phyloP scores from a whole-genome alignment of 2,797 vertebrate genomes.

The Agapornis canus region DNA sequence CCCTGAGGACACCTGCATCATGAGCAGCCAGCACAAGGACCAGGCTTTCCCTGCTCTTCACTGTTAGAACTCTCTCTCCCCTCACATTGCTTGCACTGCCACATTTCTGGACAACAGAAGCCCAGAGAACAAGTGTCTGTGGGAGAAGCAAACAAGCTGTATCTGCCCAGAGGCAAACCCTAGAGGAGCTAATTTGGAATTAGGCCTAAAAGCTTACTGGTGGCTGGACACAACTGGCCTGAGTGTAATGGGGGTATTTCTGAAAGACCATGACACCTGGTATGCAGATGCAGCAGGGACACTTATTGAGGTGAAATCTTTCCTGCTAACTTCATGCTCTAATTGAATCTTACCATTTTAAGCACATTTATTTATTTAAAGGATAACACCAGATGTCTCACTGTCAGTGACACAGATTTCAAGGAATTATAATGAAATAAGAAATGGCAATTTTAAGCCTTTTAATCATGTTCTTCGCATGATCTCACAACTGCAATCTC shows the following conservation, averaged over 20 bases:
- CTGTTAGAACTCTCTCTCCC: not conserved
- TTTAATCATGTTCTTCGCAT: not conserved
- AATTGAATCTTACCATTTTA: not conserved
- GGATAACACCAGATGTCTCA: not conserved
- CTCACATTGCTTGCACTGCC: not conserved
- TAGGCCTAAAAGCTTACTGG: not conserved
- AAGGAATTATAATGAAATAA: not conserved
- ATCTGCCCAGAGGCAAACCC: not conserved
- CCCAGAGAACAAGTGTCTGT: fast-evolving
- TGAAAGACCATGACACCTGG: not conserved
- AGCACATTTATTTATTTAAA: not conserved
- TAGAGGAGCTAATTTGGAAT: not conserved
- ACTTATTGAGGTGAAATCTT: not conserved
- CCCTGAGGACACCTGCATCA: fast-evolving
- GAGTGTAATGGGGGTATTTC: fast-evolving
- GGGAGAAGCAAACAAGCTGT: fast-evolving
- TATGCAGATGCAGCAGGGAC: fast-evolving
- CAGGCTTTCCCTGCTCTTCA: not conserved
- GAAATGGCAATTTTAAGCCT: conserved; percentile 17
- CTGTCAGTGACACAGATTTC: not conserved
- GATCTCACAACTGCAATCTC: not conserved
- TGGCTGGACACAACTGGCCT: too few relatives aligned
- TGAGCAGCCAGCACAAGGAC: not conserved
- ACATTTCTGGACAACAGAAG: not conserved
- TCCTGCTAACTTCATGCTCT: not conserved